Evolutionary conservation across 2,113 vertebrate genomes (phyloP), one percentile per base, ranked within the genome.

Genomic region (Osmerus mordax): DNA sequence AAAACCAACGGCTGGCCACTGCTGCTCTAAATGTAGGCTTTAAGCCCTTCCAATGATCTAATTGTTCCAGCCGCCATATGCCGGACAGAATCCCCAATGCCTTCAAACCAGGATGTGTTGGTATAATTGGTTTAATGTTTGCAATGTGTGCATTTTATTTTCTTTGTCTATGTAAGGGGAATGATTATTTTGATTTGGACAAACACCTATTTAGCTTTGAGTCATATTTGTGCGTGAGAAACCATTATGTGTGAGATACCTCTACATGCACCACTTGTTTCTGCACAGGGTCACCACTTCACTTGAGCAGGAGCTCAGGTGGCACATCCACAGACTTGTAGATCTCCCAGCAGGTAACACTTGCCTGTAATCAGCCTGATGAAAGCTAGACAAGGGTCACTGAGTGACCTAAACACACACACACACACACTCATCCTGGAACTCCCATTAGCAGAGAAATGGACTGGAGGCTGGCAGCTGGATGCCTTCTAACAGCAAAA

Each of bases 301-400:
- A 11, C 18, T 36, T 4, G 29, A 59, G 29, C 16, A n/a, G 9
- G 32, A 65, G 8, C 3, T 36, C 32, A 36, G 32, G 32, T 36
- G 32, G 32, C 32, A 36, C 32, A 36, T 36, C 3, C 32, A 36
- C 32, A 36, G 32, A 36, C 32, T 7, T 36, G 4, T 36, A 36
- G 32, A 19, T 59, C 56, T 19, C 56, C 19, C 53, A 66, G 32
- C 63, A 65, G 28, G 53, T 60, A 19, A 67, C 5, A 29, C 55
- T 51, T 66, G 51, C 61, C 15, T 32, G 47, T 64, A 63, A 71
- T 54, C 47, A 54, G 21, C 60, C 61, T 64, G 60, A 52, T 60
- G 21, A 71, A 71, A 71, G 51, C 54, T 11, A 18, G 9, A 71
- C 21, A 71, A 25, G 47, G 19, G 15, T 41, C 32, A 6, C 3